Conservation (phyloP, 1,140 invertebrate genomes). For the Drosophila tristis region DNA sequence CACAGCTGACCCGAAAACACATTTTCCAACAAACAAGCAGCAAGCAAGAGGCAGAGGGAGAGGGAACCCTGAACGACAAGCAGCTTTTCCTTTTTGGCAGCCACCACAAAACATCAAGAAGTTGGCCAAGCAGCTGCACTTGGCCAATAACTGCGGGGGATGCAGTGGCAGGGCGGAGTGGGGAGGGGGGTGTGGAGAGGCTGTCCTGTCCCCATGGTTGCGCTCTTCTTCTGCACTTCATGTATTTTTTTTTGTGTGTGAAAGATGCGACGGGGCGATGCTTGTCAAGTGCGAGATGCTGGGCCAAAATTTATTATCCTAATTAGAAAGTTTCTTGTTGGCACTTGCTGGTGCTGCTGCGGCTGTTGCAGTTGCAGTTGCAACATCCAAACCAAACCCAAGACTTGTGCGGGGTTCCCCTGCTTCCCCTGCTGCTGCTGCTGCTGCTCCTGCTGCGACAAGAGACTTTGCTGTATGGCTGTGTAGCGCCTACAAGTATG, state of each 20-base stretch:
- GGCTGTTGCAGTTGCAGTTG: slow-evolving; percentile 24
- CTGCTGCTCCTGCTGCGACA: too few relatives aligned
- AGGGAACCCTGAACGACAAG: slow-evolving; percentile 18
- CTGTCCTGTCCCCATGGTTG: slow-evolving; percentile 4
- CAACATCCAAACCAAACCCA: slow-evolving; percentile 26
- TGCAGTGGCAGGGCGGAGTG: neutral
- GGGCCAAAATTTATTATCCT: slow-evolving; percentile 80
- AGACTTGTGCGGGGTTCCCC: too few relatives aligned
- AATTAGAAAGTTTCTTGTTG: slow-evolving; percentile 83
- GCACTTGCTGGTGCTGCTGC: slow-evolving; percentile 51
- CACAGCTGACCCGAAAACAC: slow-evolving; percentile 81
- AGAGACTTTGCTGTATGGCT: too few relatives aligned
- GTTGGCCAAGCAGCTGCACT: slow-evolving; percentile 58
- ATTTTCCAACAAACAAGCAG: slow-evolving; percentile 59
- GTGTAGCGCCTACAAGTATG: slow-evolving; percentile 30
- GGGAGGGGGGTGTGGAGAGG: neutral
- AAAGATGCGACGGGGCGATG: slow-evolving; percentile 54
- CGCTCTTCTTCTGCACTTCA: slow-evolving; percentile 52
- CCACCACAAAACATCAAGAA: slow-evolving; percentile 70
- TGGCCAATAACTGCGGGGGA: slow-evolving; percentile 5
- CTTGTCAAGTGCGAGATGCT: slow-evolving; percentile 71
- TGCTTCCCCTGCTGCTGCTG: too few relatives aligned
- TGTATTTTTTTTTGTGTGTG: slow-evolving; percentile 51
- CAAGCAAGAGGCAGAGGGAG: neutral
- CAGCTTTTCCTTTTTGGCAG: slow-evolving; percentile 66